Evolutionary conservation across 2,888 invertebrate genomes (phyloP), one percentile per base, ranked within the genome.

Genomic region (Anticlea derivata): DNA sequence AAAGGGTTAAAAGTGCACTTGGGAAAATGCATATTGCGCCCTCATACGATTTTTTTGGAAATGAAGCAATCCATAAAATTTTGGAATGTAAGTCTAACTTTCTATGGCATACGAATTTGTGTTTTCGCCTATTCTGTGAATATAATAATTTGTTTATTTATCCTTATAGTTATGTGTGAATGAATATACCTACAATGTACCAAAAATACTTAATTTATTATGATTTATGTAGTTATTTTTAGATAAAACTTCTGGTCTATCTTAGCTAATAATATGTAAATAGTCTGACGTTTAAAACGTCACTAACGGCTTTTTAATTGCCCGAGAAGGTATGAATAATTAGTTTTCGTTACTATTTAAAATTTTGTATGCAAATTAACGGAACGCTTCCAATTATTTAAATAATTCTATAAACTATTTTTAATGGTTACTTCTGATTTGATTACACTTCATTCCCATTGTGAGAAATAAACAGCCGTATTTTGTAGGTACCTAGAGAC

Each of bases 11-110:
- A 50, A 45, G 63, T 80, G 81, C 78, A 79, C 43, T 62, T 58
- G 29, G 45, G 48, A 55, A 60, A 47, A 26, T 80, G 80, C 76
- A 79, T 61, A 7, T 30, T 71, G 68, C 75, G 73, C 71, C 71
- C 64, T 64, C 59, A 35, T 17, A 48, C 46, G 29, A 40, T 13
- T 13, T 24, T 49, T 54, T 34, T 34, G 41, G 34, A 44, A 58
- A 60, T 13, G 20, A 38, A 53, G 47, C 45, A 51, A 52, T 23
- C 22, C 7, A 26, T 56, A 30, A 46, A 43, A 43, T 7, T n/a
- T n/a, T n/a, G n/a, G n/a, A n/a, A n/a, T n/a, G n/a, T n/a, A n/a
- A n/a, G n/a, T n/a, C n/a, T n/a, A n/a, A n/a, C n/a, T n/a, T n/a
- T n/a, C n/a, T n/a, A n/a, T n/a, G n/a, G n/a, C n/a, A n/a, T n/a